Conservation (phyloP, 92 coral and sea anemone genomes). For the Siderastrea radians region DNA sequence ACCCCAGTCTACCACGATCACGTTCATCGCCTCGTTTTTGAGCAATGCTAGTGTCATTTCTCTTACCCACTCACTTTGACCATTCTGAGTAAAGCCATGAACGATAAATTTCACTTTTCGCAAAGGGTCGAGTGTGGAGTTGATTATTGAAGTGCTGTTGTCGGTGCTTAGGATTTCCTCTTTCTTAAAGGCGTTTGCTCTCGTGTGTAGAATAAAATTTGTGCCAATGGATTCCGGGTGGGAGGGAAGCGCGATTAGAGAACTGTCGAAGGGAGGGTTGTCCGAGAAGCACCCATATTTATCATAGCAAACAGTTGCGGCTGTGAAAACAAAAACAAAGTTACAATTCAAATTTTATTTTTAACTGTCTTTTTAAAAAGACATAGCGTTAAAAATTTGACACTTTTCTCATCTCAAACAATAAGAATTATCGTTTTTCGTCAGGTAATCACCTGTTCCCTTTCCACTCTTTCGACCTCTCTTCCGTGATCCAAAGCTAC, state of each 20-base stretch:
- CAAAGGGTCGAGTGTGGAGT: constrained; percentile 68
- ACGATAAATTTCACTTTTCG: constrained; percentile 72
- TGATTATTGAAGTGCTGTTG: constrained; percentile 37
- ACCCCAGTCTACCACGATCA: constrained; percentile 91
- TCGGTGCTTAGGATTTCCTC: constrained; percentile 62
- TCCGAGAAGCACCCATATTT: constrained; percentile 90
- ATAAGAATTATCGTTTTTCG: too few relatives aligned
- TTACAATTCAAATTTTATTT: not conserved
- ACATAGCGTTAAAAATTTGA: not conserved
- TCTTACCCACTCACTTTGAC: constrained; percentile 75
- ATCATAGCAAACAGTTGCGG: constrained; percentile 76
- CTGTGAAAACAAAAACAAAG: constrained; percentile 32
- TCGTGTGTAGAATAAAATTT: constrained; percentile 74
- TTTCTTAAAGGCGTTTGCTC: constrained; percentile 17
- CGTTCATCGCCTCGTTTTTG: constrained; percentile 73
- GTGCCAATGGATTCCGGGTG: constrained; percentile 77
- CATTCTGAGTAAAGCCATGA: constrained; percentile 86
- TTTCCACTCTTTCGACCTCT: too few relatives aligned
- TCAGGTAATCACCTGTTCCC: too few relatives aligned
- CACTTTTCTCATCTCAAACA: too few relatives aligned
- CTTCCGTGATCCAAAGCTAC: too few relatives aligned
- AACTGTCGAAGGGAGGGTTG: constrained; percentile 80
- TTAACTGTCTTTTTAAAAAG: not conserved
- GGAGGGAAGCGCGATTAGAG: constrained; percentile 79
- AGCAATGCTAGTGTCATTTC: constrained; percentile 76